A percentile compares a stretch with the other conserved stretches of the same genome.
These are phyloP conservation scores for Bombus polaris DNA, from an alignment of 1,140 invertebrate species.

Conservation along the genomic window DNA sequence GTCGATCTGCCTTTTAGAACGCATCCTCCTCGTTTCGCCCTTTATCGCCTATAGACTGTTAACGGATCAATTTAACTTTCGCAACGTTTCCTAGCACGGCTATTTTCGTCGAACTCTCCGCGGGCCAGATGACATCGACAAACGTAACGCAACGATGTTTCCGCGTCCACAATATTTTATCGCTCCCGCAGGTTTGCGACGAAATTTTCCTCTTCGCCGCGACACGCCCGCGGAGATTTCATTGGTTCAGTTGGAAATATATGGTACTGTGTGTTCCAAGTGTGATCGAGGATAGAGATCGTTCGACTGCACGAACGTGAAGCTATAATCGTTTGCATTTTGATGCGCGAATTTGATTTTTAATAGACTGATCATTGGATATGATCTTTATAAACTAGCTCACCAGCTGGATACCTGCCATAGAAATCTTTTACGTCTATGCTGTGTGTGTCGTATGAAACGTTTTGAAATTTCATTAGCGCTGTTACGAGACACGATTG, in stretches of 20 bases:
- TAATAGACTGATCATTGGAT: not conserved
- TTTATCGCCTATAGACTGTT: constrained; percentile 29
- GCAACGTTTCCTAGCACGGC: not conserved
- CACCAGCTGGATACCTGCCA: too few relatives aligned
- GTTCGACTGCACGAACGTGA: not conserved
- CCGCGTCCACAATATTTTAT: constrained; percentile 19
- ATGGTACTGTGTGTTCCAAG: not conserved
- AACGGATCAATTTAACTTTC: constrained; percentile 53
- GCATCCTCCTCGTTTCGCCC: constrained; percentile 32
- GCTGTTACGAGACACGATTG: too few relatives aligned
- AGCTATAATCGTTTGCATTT: not conserved
- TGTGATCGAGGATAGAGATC: not conserved
- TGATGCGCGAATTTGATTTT: not conserved
- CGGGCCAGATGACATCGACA: not conserved
- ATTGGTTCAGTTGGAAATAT: not conserved
- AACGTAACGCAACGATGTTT: not conserved
- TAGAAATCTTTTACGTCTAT: too few relatives aligned
- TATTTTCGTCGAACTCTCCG: constrained; percentile 1
- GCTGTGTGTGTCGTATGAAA: too few relatives aligned
- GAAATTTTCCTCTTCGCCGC: constrained; percentile 17
- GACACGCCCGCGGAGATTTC: constrained; percentile 14
- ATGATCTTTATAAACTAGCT: too few relatives aligned
- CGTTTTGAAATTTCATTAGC: too few relatives aligned
- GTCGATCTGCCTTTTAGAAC: constrained; percentile 32
- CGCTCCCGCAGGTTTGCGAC: constrained; percentile 19